A percentile compares a stretch with the other conserved stretches of the same genome.
Evolutionary conservation across 1,140 invertebrate genomes (phyloP).

Genomic region (Drosophila eugracilis): DNA sequence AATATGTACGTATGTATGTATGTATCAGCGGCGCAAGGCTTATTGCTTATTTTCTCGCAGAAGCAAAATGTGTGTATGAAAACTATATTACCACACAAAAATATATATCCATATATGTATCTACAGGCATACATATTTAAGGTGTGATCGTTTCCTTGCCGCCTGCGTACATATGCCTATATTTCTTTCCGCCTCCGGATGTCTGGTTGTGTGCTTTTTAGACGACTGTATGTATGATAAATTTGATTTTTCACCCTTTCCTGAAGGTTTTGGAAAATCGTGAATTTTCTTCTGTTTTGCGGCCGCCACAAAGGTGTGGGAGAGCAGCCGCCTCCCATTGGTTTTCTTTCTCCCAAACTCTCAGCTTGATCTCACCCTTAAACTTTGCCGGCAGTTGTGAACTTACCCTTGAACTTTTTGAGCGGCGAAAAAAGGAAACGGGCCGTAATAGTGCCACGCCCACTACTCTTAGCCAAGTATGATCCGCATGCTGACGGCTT

Average conservation of each 20-base stretch:
- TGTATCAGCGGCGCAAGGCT: conserved; percentile 24
- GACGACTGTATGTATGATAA: conserved; percentile 38
- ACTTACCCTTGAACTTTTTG: conserved; percentile 51
- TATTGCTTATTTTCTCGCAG: conserved; percentile 45
- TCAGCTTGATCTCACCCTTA: conserved; percentile 40
- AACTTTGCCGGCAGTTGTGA: conserved; percentile 46
- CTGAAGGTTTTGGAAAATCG: conserved; percentile 33
- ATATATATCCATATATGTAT: conserved; percentile 57
- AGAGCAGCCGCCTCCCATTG: conserved; percentile 1
- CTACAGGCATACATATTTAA: conserved; percentile 48
- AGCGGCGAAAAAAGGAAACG: conserved; percentile 15
- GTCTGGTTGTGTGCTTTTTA: conserved; percentile 6
- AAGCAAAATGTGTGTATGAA: conserved; percentile 42
- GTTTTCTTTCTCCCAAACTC: conserved; percentile 7
- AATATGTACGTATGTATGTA: conserved; percentile 41
- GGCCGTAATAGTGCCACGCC: conserved; percentile 44
- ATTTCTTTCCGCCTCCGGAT: no score
- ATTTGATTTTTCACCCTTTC: conserved; percentile 38
- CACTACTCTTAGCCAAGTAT: conserved; percentile 13
- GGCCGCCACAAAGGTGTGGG: conserved; percentile 2
- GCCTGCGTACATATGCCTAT: conserved; percentile 8
- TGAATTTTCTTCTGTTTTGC: conserved; percentile 25
- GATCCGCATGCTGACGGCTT: neutral
- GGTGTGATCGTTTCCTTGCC: conserved; percentile 48
- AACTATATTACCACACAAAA: conserved; percentile 45